Percentiles rank a stretch among this genome's conserved stretches.
Conservation (phyloP, 2,888 invertebrate genomes). For the Parasteatoda lunata region DNA sequence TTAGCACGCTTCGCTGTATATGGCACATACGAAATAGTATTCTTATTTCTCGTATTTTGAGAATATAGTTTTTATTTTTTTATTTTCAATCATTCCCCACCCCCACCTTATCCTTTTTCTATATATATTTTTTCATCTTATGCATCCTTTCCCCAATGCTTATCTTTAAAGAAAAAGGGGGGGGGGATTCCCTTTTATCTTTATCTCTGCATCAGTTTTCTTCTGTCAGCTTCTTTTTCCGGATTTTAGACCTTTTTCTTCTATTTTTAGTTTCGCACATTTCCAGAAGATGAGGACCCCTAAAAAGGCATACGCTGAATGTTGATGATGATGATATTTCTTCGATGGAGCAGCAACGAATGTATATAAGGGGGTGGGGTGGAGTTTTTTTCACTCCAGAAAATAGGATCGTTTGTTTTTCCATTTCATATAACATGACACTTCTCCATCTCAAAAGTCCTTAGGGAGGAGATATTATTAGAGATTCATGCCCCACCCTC, state of each 20-base stretch:
- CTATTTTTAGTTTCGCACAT: constrained; percentile 5
- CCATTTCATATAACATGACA: constrained; percentile 42
- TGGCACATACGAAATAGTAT: constrained; percentile 60
- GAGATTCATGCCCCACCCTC: background rate
- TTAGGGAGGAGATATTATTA: constrained; percentile 41
- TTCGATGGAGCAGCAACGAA: constrained; percentile 14
- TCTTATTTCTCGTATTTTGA: constrained; percentile 60
- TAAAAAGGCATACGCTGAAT: constrained; percentile 27
- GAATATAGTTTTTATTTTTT: constrained; percentile 21
- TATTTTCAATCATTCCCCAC: constrained; percentile 48
- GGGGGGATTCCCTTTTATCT: constrained; percentile 60
- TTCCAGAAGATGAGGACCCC: background rate
- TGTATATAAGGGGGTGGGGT: constrained; percentile 12
- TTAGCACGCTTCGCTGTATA: constrained; percentile 45
- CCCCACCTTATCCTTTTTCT: constrained; percentile 33
- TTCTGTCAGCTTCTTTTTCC: constrained; percentile 25
- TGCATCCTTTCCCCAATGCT: constrained; percentile 23
- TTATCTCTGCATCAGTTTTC: constrained; percentile 66
- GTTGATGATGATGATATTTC: constrained; percentile 57
- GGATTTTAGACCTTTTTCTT: constrained; percentile 7
- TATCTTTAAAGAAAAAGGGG: constrained; percentile 49
- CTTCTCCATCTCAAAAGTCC: constrained; percentile 25
- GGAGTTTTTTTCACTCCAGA: constrained; percentile 11
- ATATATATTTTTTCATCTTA: constrained; percentile 7
- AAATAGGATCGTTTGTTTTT: constrained; percentile 46